phyloP scores from a whole-genome alignment of 1,140 invertebrate genomes.

The Pseudoatta argentina region DNA sequence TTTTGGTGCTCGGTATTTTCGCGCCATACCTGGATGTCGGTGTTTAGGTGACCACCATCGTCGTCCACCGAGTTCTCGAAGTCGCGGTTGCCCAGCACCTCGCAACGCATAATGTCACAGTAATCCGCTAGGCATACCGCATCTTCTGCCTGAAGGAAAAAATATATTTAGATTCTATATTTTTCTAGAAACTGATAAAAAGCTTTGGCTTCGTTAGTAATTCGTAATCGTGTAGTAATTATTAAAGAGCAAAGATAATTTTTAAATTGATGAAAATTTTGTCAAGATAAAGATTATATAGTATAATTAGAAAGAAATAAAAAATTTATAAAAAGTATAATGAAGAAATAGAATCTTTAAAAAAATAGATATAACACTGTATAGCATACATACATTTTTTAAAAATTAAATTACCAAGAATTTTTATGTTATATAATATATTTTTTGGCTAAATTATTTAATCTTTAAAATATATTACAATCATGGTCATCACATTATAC shows the following conservation, averaged over 20 bases:
- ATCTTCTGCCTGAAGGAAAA: conserved; percentile 91
- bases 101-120: conserved; percentile 98
- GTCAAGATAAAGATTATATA: not conserved
- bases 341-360: not conserved
- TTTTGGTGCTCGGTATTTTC: conserved; percentile 88
- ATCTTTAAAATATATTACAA: too few relatives aligned
- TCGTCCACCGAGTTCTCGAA: conserved; percentile 87
- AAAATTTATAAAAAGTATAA: too few relatives aligned
- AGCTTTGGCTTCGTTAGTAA: not conserved
- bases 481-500: too few relatives aligned
- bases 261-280: not conserved
- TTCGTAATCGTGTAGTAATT: not conserved
- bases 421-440: too few relatives aligned
- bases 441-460: too few relatives aligned
- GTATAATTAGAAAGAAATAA: not conserved
- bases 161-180: not conserved
- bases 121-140: conserved; percentile 96
- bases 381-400: too few relatives aligned
- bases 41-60: conserved; percentile 87
- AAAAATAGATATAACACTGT: not conserved
- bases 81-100: conserved; percentile 93
- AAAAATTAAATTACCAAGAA: too few relatives aligned
- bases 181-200: not conserved
- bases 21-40: conserved; percentile 92
- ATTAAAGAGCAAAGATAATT: too few relatives aligned